Percentiles rank a stretch among this genome's conserved stretches.
These are phyloP conservation scores for Myotis davidii DNA, from an alignment of 2,113 vertebrate genomes.

Conservation along the genomic window DNA sequence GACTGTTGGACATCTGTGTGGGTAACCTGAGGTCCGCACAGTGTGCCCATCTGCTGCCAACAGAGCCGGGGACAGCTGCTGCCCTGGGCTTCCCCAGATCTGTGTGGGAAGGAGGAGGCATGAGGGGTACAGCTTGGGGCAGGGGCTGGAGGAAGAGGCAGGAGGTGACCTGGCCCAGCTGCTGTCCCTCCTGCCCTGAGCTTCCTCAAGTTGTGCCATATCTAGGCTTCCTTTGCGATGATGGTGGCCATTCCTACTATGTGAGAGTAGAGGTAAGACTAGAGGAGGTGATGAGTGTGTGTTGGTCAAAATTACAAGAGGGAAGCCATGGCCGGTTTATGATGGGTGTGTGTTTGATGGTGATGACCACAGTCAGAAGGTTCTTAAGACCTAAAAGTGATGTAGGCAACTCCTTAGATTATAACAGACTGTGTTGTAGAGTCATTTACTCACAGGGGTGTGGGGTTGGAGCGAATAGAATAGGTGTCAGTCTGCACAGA, in stretches of 20 bases:
- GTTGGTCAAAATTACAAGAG: background rate
- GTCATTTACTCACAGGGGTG: background rate
- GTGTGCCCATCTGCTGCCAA: background rate
- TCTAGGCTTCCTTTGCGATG: too few relatives aligned
- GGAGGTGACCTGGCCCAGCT: background rate
- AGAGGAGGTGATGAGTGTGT: background rate
- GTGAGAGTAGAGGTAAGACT: background rate
- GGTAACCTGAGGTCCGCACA: background rate
- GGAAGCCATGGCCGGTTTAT: background rate
- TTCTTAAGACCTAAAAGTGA: background rate
- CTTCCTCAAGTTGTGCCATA: background rate
- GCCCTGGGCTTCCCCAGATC: background rate
- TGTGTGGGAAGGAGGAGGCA: background rate
- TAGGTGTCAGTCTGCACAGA: background rate
- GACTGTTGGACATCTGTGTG: background rate
- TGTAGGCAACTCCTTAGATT: rapidly evolving
- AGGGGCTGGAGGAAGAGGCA: background rate
- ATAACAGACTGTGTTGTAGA: background rate
- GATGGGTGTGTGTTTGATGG: rapidly evolving
- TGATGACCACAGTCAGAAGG: background rate
- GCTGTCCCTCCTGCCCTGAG: background rate
- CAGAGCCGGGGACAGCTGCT: too few relatives aligned
- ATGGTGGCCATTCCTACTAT: background rate
- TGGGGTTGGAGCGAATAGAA: rapidly evolving
- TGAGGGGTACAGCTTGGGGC: rapidly evolving